Percentiles rank a stretch among this genome's conserved stretches.
These are phyloP conservation scores for Caenorhabditis imperialis DNA, from an alignment of 2,888 invertebrate genomes.

Conservation along the genomic window DNA sequence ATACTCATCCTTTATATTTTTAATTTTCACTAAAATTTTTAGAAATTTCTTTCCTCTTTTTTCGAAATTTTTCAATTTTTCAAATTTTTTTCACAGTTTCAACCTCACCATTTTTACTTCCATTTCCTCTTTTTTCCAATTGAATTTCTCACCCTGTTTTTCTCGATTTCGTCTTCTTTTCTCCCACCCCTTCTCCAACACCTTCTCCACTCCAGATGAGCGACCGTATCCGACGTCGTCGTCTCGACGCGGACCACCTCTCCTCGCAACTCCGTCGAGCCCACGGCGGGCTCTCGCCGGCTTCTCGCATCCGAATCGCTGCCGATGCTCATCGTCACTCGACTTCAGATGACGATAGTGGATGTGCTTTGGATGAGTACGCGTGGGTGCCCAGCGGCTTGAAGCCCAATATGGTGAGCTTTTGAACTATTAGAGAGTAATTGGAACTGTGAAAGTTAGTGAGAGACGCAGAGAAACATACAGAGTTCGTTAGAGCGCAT, in stretches of 20 bases:
- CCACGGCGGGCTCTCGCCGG: slow-evolving; percentile 67
- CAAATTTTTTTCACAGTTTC: not conserved
- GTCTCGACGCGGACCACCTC: slow-evolving; percentile 16
- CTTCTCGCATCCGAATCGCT: slow-evolving; percentile 70
- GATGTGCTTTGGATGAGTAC: slow-evolving; percentile 96
- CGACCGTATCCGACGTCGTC: slow-evolving; percentile 51
- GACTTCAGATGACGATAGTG: slow-evolving; percentile 90
- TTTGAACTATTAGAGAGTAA: slow-evolving; percentile 24
- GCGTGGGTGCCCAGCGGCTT: slow-evolving; percentile 97
- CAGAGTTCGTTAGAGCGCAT: no score
- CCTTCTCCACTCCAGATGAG: slow-evolving; percentile 52
- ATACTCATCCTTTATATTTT: no score
- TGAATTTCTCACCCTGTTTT: no score
- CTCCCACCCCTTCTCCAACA: no score
- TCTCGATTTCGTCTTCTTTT: no score
- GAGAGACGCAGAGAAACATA: no score
- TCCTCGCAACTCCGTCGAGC: slow-evolving; percentile 13
- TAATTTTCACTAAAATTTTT: slow-evolving; percentile 1
- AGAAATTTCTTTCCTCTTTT: slow-evolving; percentile 7
- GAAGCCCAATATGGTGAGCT: slow-evolving; percentile 92
- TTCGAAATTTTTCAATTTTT: not conserved
- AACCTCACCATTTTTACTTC: no score
- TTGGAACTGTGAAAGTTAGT: no score
- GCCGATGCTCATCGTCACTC: slow-evolving; percentile 71
- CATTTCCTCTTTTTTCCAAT: no score